Base-by-base conservation (phyloP, 1,140 invertebrate species). In the Atta texana region DNA sequence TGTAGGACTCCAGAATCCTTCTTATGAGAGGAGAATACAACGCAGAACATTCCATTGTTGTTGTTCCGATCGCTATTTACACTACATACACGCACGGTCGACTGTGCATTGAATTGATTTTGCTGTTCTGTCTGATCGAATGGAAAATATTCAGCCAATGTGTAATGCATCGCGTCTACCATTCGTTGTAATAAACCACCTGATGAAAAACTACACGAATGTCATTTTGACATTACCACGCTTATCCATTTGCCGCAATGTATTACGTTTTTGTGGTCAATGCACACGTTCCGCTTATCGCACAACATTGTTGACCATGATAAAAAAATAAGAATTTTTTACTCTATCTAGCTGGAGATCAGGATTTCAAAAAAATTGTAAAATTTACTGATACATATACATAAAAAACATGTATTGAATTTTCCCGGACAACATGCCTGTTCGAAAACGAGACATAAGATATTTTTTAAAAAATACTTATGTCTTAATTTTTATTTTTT, bases 91-190 rank as follows among this genome's bases (percentile, higher is more conserved):
- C 24, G 18, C 55, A 18, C 28, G 28, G 8, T 49, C 53, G 55
- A 84, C 57, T 74, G 68, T 82, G 69, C 80, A 24, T 61, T 31
- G 57, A 61, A 84, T 84, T 84, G 80, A 84, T 84, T 69, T 84
- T 49, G 55, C 69, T 14, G 69, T 51, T n/a, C 24, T 72, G 55
- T 61, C n/a, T 72, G 39, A 61, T 84, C 69, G 69, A 74, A 63
- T 34, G 80, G 69, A 84, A 84, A 84, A 84, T 84, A 75, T 84
- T 84, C 80, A 75, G 55, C 28, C 49, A 7, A 55, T 12, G 34
- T 49, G 18, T 84, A 74, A 49, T 74, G 24, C 55, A 61, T 74
- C 8, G 80, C 55, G n/a, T 75, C 59, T 49, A 34, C 24, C 68
- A 49, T 80, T 16, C 49, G 31, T 8, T 81, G 55, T 44, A 61